Percentiles rank a stretch among this genome's conserved stretches.
phyloP scores from a whole-genome alignment of 2,113 vertebrate species.

The Nematolebias whitei region DNA sequence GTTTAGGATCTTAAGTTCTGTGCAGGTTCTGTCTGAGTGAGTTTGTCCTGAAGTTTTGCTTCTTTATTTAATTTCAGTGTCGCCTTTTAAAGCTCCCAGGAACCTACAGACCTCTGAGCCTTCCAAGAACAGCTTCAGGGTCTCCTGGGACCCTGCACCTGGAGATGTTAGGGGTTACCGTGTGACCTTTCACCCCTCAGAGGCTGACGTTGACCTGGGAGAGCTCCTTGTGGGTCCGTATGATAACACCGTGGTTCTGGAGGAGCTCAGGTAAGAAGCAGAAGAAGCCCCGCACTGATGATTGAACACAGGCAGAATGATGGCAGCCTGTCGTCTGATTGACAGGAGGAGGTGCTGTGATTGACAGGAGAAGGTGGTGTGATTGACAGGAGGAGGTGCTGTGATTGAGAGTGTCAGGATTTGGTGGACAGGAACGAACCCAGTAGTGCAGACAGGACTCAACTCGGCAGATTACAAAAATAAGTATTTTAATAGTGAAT shows the following conservation, averaged over 20 bases:
- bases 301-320: too few relatives aligned
- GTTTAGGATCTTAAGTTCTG: neutral
- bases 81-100: slow-evolving; percentile 90
- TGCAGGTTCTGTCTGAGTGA: neutral
- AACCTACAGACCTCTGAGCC: slow-evolving; percentile 96
- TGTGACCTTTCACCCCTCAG: slow-evolving; percentile 90
- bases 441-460: too few relatives aligned
- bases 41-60: slow-evolving; percentile 41
- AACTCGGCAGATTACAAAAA: too few relatives aligned
- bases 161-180: slow-evolving; percentile 92
- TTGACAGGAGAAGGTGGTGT: too few relatives aligned
- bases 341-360: too few relatives aligned
- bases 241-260: slow-evolving; percentile 94
- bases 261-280: slow-evolving; percentile 90
- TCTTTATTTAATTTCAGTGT: slow-evolving; percentile 79
- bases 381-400: too few relatives aligned
- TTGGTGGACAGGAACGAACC: too few relatives aligned
- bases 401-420: too few relatives aligned
- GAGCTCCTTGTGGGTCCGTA: slow-evolving; percentile 91
- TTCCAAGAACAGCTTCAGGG: slow-evolving; percentile 91
- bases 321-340: too few relatives aligned
- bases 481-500: too few relatives aligned
- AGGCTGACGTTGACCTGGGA: slow-evolving; percentile 81
- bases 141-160: slow-evolving; percentile 92
- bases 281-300: too few relatives aligned